Conservation (phyloP, 2,797 vertebrate species). For the Sarcoramphus papa region DNA sequence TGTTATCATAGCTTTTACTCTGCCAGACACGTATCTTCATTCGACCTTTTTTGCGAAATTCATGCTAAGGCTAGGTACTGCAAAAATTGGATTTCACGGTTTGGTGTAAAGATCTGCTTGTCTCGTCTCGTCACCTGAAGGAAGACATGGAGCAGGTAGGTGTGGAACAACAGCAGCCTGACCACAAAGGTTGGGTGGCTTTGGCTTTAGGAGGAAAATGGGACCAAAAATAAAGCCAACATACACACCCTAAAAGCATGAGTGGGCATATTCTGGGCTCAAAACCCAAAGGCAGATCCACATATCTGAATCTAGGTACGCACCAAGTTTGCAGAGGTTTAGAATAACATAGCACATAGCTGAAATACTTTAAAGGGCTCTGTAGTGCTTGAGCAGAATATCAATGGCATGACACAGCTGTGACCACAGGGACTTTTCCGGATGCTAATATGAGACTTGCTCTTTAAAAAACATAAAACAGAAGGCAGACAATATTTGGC, state of each 20-base stretch:
- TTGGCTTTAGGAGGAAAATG: neutral
- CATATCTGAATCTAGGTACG: neutral
- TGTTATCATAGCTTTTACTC: neutral
- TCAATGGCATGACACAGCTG: neutral
- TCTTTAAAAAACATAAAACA: neutral
- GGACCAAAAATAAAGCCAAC: neutral
- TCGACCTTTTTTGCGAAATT: neutral
- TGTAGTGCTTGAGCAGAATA: neutral
- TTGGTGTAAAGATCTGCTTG: neutral
- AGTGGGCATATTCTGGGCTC: neutral
- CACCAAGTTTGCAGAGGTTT: neutral
- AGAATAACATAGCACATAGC: neutral
- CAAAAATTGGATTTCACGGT: neutral
- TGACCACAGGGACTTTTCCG: neutral
- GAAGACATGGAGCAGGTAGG: neutral
- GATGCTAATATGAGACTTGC: neutral
- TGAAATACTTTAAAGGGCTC: neutral
- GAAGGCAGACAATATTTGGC: neutral
- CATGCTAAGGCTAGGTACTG: neutral
- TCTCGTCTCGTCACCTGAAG: neutral
- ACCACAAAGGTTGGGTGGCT: neutral
- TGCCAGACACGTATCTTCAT: neutral
- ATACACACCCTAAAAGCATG: neutral
- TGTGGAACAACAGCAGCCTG: neutral
- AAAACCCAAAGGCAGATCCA: neutral